Evolutionary conservation across 2,888 invertebrate genomes (phyloP).

Genomic region (Alloscopus bannaensis): DNA sequence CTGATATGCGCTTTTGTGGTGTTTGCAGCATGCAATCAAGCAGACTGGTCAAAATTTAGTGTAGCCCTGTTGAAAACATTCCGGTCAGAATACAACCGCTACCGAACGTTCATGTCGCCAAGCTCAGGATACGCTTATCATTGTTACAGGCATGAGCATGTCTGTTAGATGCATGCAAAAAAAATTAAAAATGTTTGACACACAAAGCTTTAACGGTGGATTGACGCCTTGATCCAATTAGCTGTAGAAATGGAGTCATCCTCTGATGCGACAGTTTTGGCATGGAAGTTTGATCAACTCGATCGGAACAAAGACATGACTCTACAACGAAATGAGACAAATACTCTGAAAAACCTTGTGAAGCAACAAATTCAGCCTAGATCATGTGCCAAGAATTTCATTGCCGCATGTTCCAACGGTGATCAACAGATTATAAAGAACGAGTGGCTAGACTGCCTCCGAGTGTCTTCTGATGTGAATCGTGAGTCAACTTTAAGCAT

Average conservation of each 20-base stretch:
- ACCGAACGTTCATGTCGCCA: constrained; percentile 75
- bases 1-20: no score
- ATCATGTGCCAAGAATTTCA: constrained; percentile 91
- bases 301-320: constrained; percentile 87
- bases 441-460: constrained; percentile 93
- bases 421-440: constrained; percentile 86
- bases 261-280: constrained; percentile 70
- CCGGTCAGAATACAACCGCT: constrained; percentile 80
- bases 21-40: constrained; percentile 81
- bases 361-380: constrained; percentile 93
- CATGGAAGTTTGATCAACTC: constrained; percentile 91
- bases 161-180: background rate
- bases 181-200: background rate
- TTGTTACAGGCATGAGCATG: background rate
- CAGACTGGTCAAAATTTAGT: constrained; percentile 88
- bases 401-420: constrained; percentile 90
- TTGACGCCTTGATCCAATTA: constrained; percentile 42
- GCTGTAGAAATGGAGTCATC: constrained; percentile 57
- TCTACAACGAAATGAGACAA: constrained; percentile 88
- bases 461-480: constrained; percentile 81
- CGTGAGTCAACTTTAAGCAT: constrained; percentile 81
- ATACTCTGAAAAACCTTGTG: constrained; percentile 86
- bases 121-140: constrained; percentile 42
- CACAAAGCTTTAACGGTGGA: background rate
- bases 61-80: constrained; percentile 90